Base-by-base conservation (phyloP, 2,797 vertebrate species). In the Crax fasciolata region DNA sequence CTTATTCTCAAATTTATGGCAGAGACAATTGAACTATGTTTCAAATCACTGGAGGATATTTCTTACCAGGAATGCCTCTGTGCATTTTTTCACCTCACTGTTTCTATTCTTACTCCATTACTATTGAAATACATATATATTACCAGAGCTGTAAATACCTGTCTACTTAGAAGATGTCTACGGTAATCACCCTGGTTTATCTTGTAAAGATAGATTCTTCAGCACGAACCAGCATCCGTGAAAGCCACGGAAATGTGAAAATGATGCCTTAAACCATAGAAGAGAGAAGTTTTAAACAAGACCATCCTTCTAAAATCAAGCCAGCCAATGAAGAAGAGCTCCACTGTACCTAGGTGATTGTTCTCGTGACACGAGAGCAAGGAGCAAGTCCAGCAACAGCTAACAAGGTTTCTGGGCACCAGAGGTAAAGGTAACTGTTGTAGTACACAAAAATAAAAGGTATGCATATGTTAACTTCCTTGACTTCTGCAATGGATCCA, bases 1-100 rank as follows among this genome's bases (percentile, higher is more conserved):
- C 96, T 98, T 97, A 97, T 87, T 97, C 91, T 95, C 96, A 96
- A 97, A 98, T 98, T 98, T 98, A 98, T 98, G 96, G 92, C 83
- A 96, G 89, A 96, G 93, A 97, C 95, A 97, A 97, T 94, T 96
- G 95, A 97, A 97, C 96, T 96, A 94, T 94, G 95, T 97, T 98
- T 98, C 96, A 97, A 97, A 97, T 96, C 95, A 97, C 93, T 94
- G 96, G 93, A 96, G 94, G 87, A 93, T 97, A 95, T 97, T 96
- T 96, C 94, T 94, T 93, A 88, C 48, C 58, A 91, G 94, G 74
- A 94, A 94, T 96, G 85, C 85, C 70, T 96, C 79, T 55, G 57
- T 54, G 54, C 75, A 65, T 84, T 93, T 94, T 94, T 95, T 96
- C 63, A 87, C 87, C 82, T 96, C 63, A 65, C 66, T 91, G 54